These are phyloP conservation scores for Cepaea hortensis DNA, from an alignment of 2,888 invertebrate genomes.

Conservation along the genomic window DNA sequence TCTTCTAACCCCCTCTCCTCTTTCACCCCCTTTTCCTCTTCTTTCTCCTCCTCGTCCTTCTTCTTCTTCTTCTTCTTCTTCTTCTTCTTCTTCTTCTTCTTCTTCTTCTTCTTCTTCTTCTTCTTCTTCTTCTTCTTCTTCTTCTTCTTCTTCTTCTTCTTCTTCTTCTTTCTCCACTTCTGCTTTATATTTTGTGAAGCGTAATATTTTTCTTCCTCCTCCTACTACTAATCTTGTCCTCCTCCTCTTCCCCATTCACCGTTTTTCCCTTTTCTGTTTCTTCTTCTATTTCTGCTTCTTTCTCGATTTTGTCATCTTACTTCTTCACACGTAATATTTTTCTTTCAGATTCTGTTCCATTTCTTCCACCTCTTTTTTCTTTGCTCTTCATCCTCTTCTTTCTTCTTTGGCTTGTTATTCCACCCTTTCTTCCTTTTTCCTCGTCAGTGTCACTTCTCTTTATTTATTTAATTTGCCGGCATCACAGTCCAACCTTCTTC, in stretches of 20 bases:
- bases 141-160: constrained; percentile 7
- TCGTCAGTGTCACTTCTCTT: background rate
- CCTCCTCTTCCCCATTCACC: background rate
- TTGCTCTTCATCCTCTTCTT: background rate
- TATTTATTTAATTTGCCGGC: background rate
- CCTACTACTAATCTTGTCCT: background rate
- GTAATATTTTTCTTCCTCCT: background rate
- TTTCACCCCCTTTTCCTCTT: background rate
- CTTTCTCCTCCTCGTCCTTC: background rate
- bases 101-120: background rate
- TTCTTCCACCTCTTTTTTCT: background rate
- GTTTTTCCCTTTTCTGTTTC: background rate
- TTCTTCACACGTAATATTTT: too few relatives aligned
- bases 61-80: background rate
- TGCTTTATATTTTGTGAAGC: too few relatives aligned
- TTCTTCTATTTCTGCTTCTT: background rate
- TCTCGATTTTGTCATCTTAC: too few relatives aligned
- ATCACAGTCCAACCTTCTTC: background rate
- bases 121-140: background rate
- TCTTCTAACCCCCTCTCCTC: background rate
- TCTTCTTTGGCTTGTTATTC: background rate
- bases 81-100: background rate
- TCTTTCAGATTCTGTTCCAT: too few relatives aligned
- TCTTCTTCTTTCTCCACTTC: background rate
- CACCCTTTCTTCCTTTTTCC: background rate